phyloP scores from a whole-genome alignment of 1,140 invertebrate species.

The Sarcophaga peregrina region DNA sequence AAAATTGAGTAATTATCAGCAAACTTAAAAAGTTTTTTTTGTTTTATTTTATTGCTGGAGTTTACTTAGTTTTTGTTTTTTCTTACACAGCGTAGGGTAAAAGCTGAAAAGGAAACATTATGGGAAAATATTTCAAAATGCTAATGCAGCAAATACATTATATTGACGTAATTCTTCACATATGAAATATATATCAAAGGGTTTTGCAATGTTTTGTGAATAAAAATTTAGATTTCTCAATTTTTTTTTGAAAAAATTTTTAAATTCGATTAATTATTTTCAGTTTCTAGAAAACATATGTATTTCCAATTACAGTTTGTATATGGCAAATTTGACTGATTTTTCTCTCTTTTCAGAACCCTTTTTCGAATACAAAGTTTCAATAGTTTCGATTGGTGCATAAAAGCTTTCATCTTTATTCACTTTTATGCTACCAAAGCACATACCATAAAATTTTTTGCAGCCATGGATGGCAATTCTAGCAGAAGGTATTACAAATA shows the following conservation, averaged over 20 bases:
- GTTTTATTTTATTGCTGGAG: too few relatives aligned
- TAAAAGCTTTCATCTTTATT: background rate
- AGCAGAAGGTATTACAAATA: background rate
- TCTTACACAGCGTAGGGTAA: background rate
- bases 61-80: background rate
- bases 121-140: background rate
- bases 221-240: background rate
- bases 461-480: background rate
- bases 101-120: background rate
- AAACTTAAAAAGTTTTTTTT: too few relatives aligned
- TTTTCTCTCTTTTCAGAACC: background rate
- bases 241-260: background rate
- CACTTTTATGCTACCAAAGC: background rate
- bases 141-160: conserved; percentile 16
- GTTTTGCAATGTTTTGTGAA: background rate
- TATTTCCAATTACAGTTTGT: too few relatives aligned
- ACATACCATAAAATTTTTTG: background rate
- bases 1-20: too few relatives aligned
- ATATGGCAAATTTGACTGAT: background rate
- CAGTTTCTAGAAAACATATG: too few relatives aligned
- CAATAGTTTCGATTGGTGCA: too few relatives aligned
- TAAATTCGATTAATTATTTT: too few relatives aligned
- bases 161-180: background rate
- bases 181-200: background rate
- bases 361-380: background rate